phyloP scores from a whole-genome alignment of 2,888 invertebrate species.

The Polyommatus icarus region DNA sequence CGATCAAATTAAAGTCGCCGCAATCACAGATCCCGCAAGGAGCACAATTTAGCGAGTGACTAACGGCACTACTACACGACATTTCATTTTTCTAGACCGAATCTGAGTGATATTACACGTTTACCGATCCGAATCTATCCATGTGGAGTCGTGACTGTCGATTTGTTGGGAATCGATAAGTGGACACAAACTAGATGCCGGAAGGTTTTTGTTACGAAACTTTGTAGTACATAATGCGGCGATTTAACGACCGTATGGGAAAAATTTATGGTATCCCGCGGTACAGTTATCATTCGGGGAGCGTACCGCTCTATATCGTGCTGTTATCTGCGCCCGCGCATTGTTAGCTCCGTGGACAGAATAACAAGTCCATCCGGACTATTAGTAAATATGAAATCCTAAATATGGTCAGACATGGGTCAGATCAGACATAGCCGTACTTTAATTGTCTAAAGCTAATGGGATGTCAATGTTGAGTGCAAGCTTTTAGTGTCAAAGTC shows the following conservation, averaged over 20 bases:
- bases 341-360: constrained; percentile 74
- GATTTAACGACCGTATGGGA: constrained; percentile 63
- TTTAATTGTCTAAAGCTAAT: not conserved
- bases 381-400: constrained; percentile 71
- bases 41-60: constrained; percentile 32
- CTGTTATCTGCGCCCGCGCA: constrained; percentile 63
- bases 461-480: not conserved
- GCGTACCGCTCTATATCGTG: constrained; percentile 63
- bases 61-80: constrained; percentile 46
- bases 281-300: constrained; percentile 67
- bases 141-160: constrained; percentile 61
- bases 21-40: constrained; percentile 35
- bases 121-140: constrained; percentile 52
- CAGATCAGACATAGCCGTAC: not conserved
- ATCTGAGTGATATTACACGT: constrained; percentile 44
- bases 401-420: constrained; percentile 48
- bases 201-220: constrained; percentile 48
- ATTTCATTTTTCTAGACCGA: constrained; percentile 43
- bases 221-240: constrained; percentile 51
- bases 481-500: not conserved
- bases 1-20: constrained; percentile 30
- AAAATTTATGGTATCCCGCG: constrained; percentile 58
- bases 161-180: constrained; percentile 64
- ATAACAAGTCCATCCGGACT: constrained; percentile 68
- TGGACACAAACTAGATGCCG: constrained; percentile 52